Conservation (phyloP, 2,888 invertebrate genomes). For the Caenorhabditis sp. region DNA sequence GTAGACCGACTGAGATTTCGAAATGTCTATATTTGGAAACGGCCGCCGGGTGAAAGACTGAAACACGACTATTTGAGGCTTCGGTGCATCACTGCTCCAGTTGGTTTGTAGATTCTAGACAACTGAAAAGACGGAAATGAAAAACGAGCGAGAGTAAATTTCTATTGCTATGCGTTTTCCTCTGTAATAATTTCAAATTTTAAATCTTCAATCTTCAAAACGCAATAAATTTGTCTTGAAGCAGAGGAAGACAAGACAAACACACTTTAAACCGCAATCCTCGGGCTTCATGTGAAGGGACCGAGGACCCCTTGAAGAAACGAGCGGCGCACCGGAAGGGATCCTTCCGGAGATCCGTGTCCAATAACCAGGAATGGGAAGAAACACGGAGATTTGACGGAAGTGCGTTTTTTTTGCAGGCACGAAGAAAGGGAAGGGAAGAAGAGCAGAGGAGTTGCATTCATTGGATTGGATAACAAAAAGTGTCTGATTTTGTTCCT, state of each 20-base stretch:
- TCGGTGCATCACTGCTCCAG: background rate
- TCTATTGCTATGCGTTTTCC: no score
- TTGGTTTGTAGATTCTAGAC: background rate
- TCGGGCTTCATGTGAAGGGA: background rate
- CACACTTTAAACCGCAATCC: slow-evolving; percentile 13
- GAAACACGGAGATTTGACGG: slow-evolving; percentile 31
- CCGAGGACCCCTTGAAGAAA: slow-evolving; percentile 1
- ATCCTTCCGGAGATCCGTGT: slow-evolving; percentile 49
- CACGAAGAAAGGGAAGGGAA: background rate
- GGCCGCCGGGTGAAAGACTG: background rate
- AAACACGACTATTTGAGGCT: background rate
- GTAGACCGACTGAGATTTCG: background rate
- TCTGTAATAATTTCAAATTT: slow-evolving; percentile 15
- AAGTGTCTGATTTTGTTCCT: slow-evolving; percentile 12
- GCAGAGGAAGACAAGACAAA: slow-evolving; percentile 19
- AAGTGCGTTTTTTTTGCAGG: slow-evolving; percentile 36
- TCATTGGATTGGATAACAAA: slow-evolving; percentile 4
- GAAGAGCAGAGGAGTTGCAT: slow-evolving; percentile 3
- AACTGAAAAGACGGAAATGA: slow-evolving; percentile 32
- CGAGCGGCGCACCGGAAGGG: slow-evolving; percentile 30
- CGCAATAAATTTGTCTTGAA: slow-evolving; percentile 26
- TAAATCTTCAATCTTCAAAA: background rate
- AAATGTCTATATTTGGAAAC: background rate
- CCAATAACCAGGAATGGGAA: slow-evolving; percentile 30
- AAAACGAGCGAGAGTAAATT: background rate